phyloP scores from a whole-genome alignment of 2,888 invertebrate species.

The Brachylomia viminalis region DNA sequence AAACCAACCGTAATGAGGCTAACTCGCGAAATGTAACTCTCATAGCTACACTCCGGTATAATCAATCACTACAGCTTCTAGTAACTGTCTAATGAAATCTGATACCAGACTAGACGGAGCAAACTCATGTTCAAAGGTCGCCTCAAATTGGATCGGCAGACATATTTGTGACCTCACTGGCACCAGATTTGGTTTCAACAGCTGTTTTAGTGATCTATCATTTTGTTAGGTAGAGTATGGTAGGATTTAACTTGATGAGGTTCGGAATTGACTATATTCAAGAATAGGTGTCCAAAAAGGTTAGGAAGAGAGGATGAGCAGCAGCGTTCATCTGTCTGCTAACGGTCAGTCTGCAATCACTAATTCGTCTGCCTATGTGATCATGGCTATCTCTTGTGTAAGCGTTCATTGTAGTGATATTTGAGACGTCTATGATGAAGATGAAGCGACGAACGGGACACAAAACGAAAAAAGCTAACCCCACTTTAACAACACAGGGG shows the following conservation, averaged over 20 bases:
- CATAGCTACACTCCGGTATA: constrained; percentile 17
- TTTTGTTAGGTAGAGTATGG: not conserved
- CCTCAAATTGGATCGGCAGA: constrained; percentile 25
- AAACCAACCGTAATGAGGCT: constrained; percentile 31
- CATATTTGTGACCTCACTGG: constrained; percentile 37
- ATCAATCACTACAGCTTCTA: constrained; percentile 46
- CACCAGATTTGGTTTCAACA: constrained; percentile 1
- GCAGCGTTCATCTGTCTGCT: not conserved
- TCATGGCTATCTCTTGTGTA: not conserved
- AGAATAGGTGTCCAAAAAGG: not conserved
- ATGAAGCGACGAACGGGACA: not conserved
- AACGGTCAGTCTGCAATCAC: not conserved
- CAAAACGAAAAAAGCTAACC: not conserved
- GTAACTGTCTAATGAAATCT: constrained; percentile 52
- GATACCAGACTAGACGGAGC: constrained; percentile 29
- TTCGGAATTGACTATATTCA: not conserved
- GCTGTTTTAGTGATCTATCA: not conserved
- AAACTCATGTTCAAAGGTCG: constrained; percentile 42
- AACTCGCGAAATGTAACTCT: constrained; percentile 13
- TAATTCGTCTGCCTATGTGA: not conserved
- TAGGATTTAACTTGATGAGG: not conserved
- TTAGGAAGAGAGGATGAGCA: not conserved
- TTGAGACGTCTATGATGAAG: not conserved
- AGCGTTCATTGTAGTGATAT: not conserved
- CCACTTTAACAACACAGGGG: not conserved